Evolutionary conservation across 2,113 vertebrate genomes (phyloP), one percentile per base, ranked within the genome.

Genomic region (Alosa alosa): DNA sequence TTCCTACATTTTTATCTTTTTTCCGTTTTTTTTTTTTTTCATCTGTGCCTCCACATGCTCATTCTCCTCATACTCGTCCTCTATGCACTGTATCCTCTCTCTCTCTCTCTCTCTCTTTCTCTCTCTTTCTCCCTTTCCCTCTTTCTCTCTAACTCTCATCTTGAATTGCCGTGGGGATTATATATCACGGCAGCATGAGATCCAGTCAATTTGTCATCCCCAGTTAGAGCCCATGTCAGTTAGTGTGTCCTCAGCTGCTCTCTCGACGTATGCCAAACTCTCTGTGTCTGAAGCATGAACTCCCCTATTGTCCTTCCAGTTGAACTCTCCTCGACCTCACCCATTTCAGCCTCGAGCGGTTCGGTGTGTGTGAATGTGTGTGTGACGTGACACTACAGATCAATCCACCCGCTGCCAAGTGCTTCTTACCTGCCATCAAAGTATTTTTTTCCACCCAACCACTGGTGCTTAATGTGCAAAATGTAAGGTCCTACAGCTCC

Each of bases 181-280:
- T 39, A 81, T 82, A 82, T 72, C 78, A 83, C 83, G 7, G 52
- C 68, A 20, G 68, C 31, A 68, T 49, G 46, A 41, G 81, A 84
- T 84, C 55, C 81, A 52, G 57, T 57, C 81, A 41, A 81, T 86
- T 87, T 85, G 81, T 84, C 47, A 72, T 83, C 75, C 85, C 45
- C 6, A 36, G 82, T 86, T 89, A 11, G 83, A 25, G 39, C 47
- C 18, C 5, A 49, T 83, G 36, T 86, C 68, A 86, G 20, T 72
- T 55, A n/a, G 15, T 18, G 22, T 64, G 84, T 89, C 87, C 84
- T 88, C 81, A 50, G 20, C 75, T 87, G 85, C 50, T 87, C 83
- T 78, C 84, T 46, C 49, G 7, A 31, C 18, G 85, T 50, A 45
- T 45, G 31, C 75, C 86, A 83, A 41, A 41, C 85, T 52, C 3